Evolutionary conservation across 2,113 vertebrate species (phyloP), one percentile per base, ranked within the genome.

Genomic region (Toxotes jaculatrix): DNA sequence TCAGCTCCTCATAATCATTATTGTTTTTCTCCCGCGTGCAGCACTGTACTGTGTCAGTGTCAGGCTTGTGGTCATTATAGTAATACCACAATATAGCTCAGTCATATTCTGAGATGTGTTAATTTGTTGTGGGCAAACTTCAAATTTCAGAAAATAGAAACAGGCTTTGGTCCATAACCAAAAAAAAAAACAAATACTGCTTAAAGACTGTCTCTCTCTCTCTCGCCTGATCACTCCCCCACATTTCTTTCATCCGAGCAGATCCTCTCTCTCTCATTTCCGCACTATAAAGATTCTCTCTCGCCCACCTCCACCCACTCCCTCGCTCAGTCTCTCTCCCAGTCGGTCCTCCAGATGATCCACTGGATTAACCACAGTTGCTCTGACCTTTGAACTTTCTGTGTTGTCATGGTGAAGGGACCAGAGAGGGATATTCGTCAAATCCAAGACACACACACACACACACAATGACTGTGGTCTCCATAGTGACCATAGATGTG

Each of bases 341-440:
- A 63, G 72, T 84, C 87, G 75, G 77, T 79, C 84, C 80, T 83
- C 42, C 82, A 77, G 75, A 85, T 90, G 85, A 92, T 89, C 91
- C 79, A 51, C 57, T 53, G 83, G 89, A 92, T 91, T 92, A 93
- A 78, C 80, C 88, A 64, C 51, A 68, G 69, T 82, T 67, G n/a
- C 63, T 72, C 45, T 88, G 80, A 88, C 87, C 86, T 85, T 68
- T 89, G 85, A 93, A 82, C 89, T 79, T 3, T 84, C 75, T 83
- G 77, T 84, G 89, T 90, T 92, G 87, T 93, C 83, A 89, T 84
- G 77, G 85, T 60, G 80, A 92, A 87, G 3, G 16, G 57, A 82
- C 42, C 65, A 66, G 68, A 71, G 65, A 82, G 83, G 86, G 89
- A 82, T 85, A 83, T 90, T 86, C 83, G 65, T 87, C 47, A 80